phyloP scores from a whole-genome alignment of 1,140 invertebrate genomes.

The Drosophila subobscura region DNA sequence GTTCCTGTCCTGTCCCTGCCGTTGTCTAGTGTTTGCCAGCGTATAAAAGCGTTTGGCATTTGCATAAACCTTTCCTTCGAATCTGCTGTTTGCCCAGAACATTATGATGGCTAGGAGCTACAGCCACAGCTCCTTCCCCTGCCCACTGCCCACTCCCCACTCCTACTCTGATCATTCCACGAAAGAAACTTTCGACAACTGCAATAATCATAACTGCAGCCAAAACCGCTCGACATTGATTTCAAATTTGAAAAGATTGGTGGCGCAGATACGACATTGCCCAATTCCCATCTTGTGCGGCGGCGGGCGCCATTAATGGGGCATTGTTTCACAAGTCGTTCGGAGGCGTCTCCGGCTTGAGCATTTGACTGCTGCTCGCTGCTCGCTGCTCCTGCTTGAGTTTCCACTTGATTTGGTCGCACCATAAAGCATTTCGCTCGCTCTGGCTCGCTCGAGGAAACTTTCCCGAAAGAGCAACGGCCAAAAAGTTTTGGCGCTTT shows the following conservation, averaged over 20 bases:
- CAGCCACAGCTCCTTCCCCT: not conserved
- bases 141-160: slow-evolving; percentile 5
- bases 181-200: slow-evolving; percentile 65
- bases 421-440: slow-evolving; percentile 54
- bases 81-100: slow-evolving; percentile 44
- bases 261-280: slow-evolving; percentile 45
- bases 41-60: slow-evolving; percentile 62
- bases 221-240: slow-evolving; percentile 62
- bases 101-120: slow-evolving; percentile 30
- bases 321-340: slow-evolving; percentile 71
- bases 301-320: slow-evolving; percentile 67
- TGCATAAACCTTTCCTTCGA: slow-evolving; percentile 68
- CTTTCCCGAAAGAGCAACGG: slow-evolving; percentile 27
- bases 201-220: slow-evolving; percentile 79
- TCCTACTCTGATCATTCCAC: not conserved
- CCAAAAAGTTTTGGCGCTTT: slow-evolving; percentile 42
- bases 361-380: slow-evolving; percentile 17
- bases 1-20: slow-evolving; percentile 7
- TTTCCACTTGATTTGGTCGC: slow-evolving; percentile 67
- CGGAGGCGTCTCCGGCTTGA: slow-evolving; percentile 6
- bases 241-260: slow-evolving; percentile 62
- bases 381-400: slow-evolving; percentile 9
- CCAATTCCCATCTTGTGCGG: slow-evolving; percentile 8
- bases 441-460: slow-evolving; percentile 13
- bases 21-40: slow-evolving; percentile 60